These are phyloP conservation scores for Dipodomys spectabilis DNA, from an alignment of 2,113 vertebrate genomes.

Conservation along the genomic window DNA sequence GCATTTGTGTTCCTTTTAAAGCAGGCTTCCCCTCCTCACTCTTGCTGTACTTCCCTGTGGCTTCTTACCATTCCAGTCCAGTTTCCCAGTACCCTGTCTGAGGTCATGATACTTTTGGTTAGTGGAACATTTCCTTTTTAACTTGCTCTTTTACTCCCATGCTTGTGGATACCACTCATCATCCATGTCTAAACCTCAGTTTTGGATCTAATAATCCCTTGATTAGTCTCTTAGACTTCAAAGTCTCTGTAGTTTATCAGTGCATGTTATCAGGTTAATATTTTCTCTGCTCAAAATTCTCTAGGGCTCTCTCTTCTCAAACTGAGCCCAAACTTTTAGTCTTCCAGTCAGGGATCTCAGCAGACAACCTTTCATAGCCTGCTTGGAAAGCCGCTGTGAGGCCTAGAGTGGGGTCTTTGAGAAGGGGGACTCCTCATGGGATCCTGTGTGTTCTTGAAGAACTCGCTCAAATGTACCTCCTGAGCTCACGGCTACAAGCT, in stretches of 20 bases:
- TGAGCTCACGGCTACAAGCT: background rate
- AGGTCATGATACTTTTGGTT: background rate
- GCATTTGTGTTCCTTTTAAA: background rate
- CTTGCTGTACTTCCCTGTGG: background rate
- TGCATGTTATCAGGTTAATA: background rate
- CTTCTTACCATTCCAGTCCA: background rate
- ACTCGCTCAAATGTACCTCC: background rate
- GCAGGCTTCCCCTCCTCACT: background rate
- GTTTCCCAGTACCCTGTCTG: background rate
- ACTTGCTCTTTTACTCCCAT: background rate
- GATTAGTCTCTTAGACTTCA: background rate
- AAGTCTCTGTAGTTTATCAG: background rate
- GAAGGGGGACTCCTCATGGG: background rate
- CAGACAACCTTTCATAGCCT: background rate
- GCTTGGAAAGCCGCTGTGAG: background rate
- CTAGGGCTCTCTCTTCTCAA: background rate
- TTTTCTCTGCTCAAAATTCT: constrained; percentile 9
- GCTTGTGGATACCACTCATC: background rate
- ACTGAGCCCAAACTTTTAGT: background rate
- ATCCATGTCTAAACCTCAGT: background rate
- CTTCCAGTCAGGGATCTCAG: background rate
- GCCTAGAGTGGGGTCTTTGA: background rate
- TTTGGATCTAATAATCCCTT: background rate
- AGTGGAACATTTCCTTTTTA: background rate
- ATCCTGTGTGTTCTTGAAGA: background rate